Conservation (phyloP, 1,140 invertebrate species). For the Drosophila lacertosa region DNA sequence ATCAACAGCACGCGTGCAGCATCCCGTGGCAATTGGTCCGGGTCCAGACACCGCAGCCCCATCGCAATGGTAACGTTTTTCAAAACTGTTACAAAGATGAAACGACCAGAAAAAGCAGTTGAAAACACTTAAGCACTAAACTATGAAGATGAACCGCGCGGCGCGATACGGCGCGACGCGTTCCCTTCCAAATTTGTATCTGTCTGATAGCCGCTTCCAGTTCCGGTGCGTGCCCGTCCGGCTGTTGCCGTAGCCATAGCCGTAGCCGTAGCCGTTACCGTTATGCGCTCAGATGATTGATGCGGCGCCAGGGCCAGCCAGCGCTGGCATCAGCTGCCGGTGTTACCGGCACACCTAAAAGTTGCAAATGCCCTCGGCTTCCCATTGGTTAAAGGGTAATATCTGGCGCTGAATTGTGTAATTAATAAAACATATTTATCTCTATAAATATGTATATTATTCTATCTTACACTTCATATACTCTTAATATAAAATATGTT, state of each 20-base stretch:
- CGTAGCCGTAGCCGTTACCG: slow-evolving; percentile 12
- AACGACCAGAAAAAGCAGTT: slow-evolving; percentile 35
- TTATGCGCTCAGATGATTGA: slow-evolving; percentile 42
- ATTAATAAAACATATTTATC: too few species aligned
- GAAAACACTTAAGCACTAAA: slow-evolving; percentile 48
- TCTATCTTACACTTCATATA: neutral
- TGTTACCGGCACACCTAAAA: slow-evolving; percentile 18
- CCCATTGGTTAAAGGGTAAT: neutral
- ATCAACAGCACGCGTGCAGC: slow-evolving; percentile 73
- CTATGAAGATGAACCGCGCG: slow-evolving; percentile 48
- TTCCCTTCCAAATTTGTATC: slow-evolving; percentile 29
- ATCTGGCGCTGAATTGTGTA: neutral
- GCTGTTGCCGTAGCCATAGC: slow-evolving; percentile 20
- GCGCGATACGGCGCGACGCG: slow-evolving; percentile 2
- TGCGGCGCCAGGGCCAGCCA: slow-evolving; percentile 40
- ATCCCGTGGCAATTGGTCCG: slow-evolving; percentile 70
- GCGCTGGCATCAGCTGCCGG: slow-evolving; percentile 36
- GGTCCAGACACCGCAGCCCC: neutral
- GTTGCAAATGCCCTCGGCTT: slow-evolving; percentile 7
- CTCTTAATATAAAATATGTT: neutral
- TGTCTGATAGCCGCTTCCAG: slow-evolving; percentile 27
- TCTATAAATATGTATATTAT: neutral
- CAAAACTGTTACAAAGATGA: slow-evolving; percentile 72
- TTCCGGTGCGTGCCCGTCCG: slow-evolving; percentile 39
- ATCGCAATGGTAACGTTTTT: slow-evolving; percentile 60